A percentile compares a stretch with the other conserved stretches of the same genome.
Conservation (phyloP, 2,797 vertebrate genomes). For the Poecilia wingei region DNA sequence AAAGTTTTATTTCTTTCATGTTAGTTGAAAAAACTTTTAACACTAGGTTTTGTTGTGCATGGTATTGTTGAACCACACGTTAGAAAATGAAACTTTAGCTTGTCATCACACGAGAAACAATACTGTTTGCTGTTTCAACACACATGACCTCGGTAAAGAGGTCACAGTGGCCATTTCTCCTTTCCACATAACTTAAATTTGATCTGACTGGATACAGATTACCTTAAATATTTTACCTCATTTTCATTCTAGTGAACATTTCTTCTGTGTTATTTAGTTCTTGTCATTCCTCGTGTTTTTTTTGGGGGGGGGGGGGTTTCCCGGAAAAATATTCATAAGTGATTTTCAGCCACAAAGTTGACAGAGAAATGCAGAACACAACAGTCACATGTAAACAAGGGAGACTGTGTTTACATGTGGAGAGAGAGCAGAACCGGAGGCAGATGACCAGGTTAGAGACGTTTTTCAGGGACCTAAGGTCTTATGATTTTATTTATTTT, state of each 20-base stretch:
- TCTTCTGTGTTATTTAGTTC: neutral
- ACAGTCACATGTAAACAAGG: too few species aligned
- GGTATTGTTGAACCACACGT: neutral
- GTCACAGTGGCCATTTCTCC: neutral
- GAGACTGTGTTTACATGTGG: neutral
- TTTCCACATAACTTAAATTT: neutral
- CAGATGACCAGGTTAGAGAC: neutral
- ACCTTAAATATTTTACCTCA: neutral
- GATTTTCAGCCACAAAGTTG: neutral
- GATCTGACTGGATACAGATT: neutral
- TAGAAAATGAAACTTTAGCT: neutral
- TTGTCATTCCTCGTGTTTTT: neutral
- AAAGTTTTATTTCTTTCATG: neutral
- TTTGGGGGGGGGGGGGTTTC: neutral
- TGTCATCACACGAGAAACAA: neutral
- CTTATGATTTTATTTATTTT: too few species aligned
- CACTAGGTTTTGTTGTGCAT: neutral
- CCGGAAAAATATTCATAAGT: neutral
- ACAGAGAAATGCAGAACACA: neutral
- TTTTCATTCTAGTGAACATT: neutral
- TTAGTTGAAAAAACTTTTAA: neutral
- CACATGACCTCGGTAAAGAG: neutral
- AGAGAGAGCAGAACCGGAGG: neutral
- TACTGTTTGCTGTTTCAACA: neutral
- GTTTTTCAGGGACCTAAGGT: neutral